Conservation (phyloP, 2,797 vertebrate genomes). For the Phoebastria nigripes region DNA sequence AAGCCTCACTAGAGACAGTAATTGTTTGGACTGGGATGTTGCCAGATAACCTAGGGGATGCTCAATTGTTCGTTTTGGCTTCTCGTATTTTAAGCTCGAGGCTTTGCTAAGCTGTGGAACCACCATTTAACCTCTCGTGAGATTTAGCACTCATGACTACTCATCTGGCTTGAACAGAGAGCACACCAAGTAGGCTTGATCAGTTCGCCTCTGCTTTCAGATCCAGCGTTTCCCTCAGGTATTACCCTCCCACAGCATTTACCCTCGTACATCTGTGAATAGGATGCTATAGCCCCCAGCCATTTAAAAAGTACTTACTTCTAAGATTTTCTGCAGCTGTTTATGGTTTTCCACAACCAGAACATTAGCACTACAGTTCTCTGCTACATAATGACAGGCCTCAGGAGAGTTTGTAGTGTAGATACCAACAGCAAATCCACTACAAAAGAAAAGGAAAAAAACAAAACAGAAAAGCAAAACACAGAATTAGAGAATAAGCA, state of each 20-base stretch:
- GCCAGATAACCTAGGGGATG: background rate
- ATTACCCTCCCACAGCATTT: background rate
- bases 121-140: background rate
- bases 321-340: conserved; percentile 92
- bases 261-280: background rate
- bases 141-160: background rate
- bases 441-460: conserved; percentile 26
- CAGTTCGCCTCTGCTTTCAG: background rate
- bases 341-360: conserved; percentile 91
- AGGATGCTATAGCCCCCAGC: background rate
- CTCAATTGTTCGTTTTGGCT: background rate
- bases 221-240: background rate
- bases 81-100: background rate
- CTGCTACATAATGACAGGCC: conserved; percentile 87
- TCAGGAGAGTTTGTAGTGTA: conserved; percentile 92
- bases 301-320: conserved; percentile 74
- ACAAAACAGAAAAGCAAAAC: background rate
- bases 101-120: background rate
- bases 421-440: conserved; percentile 91
- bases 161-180: background rate
- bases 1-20: background rate
- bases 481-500: background rate
- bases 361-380: conserved; percentile 84
- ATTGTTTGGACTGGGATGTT: background rate
- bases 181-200: background rate